phyloP scores from a whole-genome alignment of 2,113 vertebrate genomes.

The Hydrochoerus hydrochaeris region DNA sequence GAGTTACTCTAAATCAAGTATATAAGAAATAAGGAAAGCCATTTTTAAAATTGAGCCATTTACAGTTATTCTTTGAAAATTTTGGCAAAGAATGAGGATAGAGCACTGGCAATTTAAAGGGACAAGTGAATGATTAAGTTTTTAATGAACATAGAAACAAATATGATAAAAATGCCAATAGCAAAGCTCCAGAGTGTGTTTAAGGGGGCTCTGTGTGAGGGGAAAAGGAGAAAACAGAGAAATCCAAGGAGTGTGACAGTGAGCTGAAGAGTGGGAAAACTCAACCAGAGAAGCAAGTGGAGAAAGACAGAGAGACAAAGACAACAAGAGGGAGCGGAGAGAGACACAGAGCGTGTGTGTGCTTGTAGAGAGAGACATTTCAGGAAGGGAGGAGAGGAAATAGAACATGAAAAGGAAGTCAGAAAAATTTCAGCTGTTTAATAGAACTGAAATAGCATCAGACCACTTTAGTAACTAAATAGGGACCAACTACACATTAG shows the following conservation, averaged over 20 bases:
- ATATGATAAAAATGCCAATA: neutral
- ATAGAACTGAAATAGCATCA: neutral
- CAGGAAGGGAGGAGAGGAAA: neutral
- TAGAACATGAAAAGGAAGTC: neutral
- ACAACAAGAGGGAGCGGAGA: neutral
- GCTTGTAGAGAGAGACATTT: neutral
- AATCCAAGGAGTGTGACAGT: neutral
- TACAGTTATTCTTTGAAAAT: neutral
- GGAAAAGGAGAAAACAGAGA: no score
- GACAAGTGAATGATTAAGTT: neutral
- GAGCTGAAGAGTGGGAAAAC: neutral
- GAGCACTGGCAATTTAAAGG: neutral
- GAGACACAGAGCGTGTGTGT: neutral
- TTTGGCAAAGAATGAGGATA: neutral
- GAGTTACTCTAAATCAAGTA: neutral
- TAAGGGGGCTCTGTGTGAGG: no score
- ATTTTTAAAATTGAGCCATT: neutral
- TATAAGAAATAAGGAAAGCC: neutral
- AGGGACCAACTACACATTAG: neutral
- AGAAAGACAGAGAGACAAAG: neutral
- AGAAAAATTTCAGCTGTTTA: neutral
- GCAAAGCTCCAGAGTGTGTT: neutral
- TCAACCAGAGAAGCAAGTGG: no score
- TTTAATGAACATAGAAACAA: neutral
- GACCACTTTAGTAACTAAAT: neutral